Evolutionary conservation across 1,140 invertebrate species (phyloP).

Genomic region (Neodiprion lecontei): DNA sequence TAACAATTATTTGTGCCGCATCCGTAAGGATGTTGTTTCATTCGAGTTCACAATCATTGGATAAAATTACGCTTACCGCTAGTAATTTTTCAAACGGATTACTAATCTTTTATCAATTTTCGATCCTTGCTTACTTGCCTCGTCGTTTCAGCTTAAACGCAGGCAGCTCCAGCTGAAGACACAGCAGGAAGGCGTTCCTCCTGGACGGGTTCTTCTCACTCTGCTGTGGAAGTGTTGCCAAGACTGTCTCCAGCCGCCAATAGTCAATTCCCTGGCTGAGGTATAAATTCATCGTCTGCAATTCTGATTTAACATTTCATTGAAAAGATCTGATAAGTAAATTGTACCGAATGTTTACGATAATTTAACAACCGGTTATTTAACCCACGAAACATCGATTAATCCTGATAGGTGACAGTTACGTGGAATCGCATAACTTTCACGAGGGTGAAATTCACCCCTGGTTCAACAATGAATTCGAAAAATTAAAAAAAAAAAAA

Average conservation of each 20-base stretch:
- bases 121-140: conserved; percentile 18
- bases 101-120: conserved; percentile 22
- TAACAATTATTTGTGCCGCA: neutral
- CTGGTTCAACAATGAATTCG: no score
- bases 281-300: conserved; percentile 55
- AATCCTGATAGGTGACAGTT: no score
- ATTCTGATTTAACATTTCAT: neutral
- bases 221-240: conserved; percentile 85
- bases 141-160: conserved; percentile 68
- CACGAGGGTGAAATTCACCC: no score
- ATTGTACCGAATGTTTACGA: no score
- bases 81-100: neutral
- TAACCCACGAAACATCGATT: no score
- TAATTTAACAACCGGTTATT: no score
- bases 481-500: no score
- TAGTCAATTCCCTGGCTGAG: conserved; percentile 77
- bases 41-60: neutral
- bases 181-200: conserved; percentile 72
- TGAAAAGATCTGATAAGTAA: neutral
- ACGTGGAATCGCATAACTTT: no score
- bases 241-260: conserved; percentile 78
- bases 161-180: conserved; percentile 74
- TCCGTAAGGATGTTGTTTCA: neutral
- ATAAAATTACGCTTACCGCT: neutral
- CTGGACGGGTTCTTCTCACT: conserved; percentile 77